Base-by-base conservation (phyloP, 2,888 invertebrate genomes). In the Scotopteryx bipunctaria region DNA sequence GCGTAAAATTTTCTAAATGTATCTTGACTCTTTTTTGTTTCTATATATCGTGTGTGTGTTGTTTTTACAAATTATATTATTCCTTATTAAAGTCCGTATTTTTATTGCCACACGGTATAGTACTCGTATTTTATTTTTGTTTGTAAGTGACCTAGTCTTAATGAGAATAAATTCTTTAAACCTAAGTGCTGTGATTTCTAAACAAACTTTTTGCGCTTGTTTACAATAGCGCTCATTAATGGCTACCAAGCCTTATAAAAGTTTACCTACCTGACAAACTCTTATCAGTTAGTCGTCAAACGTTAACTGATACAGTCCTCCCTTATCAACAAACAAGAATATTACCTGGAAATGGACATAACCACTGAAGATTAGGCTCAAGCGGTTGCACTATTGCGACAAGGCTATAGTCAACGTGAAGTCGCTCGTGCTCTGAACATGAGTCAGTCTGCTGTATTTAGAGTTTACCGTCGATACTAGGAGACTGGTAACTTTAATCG, bases 381-480 rank as follows among this genome's bases (percentile, higher is more conserved):
- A 21, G 21, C 21, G 21, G 21, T 21, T 4, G 21, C 21, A 1
- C 21, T 21, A 21, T 21, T 21, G 21, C 21, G 5, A 21, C 3
- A 21, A 21, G 21, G 21, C 21, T 1, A 4, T 1, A 21, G 21
- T 21, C 21, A 21, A 5, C 21, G 21, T 3, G 5, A 21, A 21
- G 21, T 21, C 6, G 21, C 21, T 21, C 21, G 21, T 21, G 5
- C 3, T 1, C 5, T 21, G 5, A 2, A 21, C 21, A 21, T 21
- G n/a, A 35, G 14, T 2, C 35, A 36, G 35, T 36, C 35, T 19
- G 35, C 35, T 19, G 13, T 36, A 11, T 36, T 13, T 5, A 36
- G 35, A 36, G 35, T 36, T 5, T 37, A 23, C 14, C 37, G 37
- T 23, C 23, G 37, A 33, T 32, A 43, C 9, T 8, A 32, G 11